A percentile compares a stretch with the other conserved stretches of the same genome.
These are phyloP conservation scores for Conus ventricosus DNA, from an alignment of 1,140 invertebrate genomes.

Conservation along the genomic window DNA sequence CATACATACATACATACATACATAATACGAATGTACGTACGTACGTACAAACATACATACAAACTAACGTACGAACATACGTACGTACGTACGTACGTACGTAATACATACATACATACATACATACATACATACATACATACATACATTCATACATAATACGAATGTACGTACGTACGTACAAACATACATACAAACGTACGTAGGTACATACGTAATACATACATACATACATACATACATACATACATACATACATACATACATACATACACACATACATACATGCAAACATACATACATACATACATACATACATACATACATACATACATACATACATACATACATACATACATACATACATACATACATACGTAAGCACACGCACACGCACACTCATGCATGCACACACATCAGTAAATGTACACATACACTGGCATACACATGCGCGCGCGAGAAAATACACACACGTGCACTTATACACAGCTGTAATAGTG, in stretches of 20 bases:
- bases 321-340: neutral
- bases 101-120: too few species aligned
- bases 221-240: neutral
- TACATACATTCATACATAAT: too few species aligned
- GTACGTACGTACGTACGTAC: neutral
- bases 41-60: neutral
- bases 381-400: too few species aligned
- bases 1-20: neutral
- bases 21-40: neutral
- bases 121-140: neutral
- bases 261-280: neutral
- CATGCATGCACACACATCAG: too few species aligned
- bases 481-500: too few species aligned
- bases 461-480: too few species aligned
- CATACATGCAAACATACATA: neutral
- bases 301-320: neutral
- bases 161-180: too few species aligned
- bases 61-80: neutral
- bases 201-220: too few species aligned
- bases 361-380: too few species aligned
- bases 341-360: neutral
- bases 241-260: neutral
- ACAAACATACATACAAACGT: too few species aligned
- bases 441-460: too few species aligned
- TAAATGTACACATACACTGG: too few species aligned